Base-by-base conservation (phyloP, 1,140 invertebrate genomes). In the Aphidius ervi region DNA sequence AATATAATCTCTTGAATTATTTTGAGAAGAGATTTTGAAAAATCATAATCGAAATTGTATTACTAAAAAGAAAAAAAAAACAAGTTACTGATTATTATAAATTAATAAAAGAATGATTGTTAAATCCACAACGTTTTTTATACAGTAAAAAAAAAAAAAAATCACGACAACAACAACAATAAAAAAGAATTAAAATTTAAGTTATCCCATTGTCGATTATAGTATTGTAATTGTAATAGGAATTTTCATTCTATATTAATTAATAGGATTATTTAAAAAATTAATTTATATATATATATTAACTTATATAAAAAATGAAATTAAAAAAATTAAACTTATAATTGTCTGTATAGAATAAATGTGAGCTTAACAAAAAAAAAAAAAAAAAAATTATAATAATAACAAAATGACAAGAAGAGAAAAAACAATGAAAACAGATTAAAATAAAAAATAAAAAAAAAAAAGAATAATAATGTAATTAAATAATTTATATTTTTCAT, bases 261-360 rank as follows among this genome's bases (percentile, higher is more conserved):
- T 37, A 39, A 37, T 10, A 6, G 8, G 31, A 52, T 52, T 52
- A 37, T 52, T 37, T 2, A 8, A 10, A 9, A 9, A 9, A 9
- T 23, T 5, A 37, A 40, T n/a, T 41, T 40, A 8, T 37, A 42
- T 54, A 54, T 54, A 37, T n/a, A 41, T 42, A n/a, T 16, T 6
- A 54, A 54, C 39, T 8, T 49, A 52, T 20, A 52, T 39, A 37
- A 39, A 40, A 37, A 37, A 52, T 39, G 49, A 39, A 8, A 52
- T 10, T 43, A 43, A 10, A 43, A 6, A 43, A 43, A 10, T n/a
- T 54, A 54, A 54, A 54, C 39, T 54, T 40, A 54, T 54, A 41
- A 54, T 42, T 54, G 52, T 54, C 52, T 54, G 42, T 54, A 54
- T 54, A 54, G 52, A n/a, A 41, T 54, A 54, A 54, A 54, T 54